These are phyloP conservation scores for Lissocephala sabroskyi DNA, from an alignment of 2,888 invertebrate genomes.

Conservation along the genomic window DNA sequence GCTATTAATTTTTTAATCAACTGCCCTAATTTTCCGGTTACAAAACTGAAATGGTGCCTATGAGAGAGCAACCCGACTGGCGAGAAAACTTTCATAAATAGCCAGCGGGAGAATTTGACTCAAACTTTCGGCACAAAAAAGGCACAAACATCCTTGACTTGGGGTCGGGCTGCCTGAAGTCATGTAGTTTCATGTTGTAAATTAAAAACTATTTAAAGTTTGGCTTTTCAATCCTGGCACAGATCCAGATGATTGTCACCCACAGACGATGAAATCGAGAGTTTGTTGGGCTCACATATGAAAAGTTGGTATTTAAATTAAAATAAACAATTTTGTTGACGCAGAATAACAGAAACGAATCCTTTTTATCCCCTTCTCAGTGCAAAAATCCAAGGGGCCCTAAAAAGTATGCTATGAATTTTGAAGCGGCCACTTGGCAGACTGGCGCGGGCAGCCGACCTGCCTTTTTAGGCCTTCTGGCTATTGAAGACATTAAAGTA, in stretches of 20 bases:
- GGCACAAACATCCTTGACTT: background rate
- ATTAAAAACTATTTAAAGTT: too few species aligned
- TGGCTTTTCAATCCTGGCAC: too few species aligned
- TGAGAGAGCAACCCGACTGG: background rate
- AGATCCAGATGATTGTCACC: too few species aligned
- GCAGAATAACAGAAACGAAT: too few species aligned
- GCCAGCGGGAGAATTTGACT: background rate
- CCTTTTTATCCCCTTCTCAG: too few species aligned
- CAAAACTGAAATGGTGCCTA: background rate
- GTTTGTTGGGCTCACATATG: too few species aligned
- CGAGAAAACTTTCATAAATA: background rate
- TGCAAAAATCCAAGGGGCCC: background rate
- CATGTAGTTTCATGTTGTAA: background rate
- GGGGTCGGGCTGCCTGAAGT: background rate
- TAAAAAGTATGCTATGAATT: background rate
- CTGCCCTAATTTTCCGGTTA: conserved; percentile 3
- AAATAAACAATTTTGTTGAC: too few species aligned
- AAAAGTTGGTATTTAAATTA: too few species aligned
- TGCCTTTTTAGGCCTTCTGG: background rate
- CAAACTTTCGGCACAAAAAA: background rate
- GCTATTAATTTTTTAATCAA: conserved; percentile 13
- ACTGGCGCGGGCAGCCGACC: background rate
- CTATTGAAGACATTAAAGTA: conserved; percentile 5
- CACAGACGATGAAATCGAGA: too few species aligned
- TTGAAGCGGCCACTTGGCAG: too few species aligned